Percentiles rank a stretch among this genome's conserved stretches.
These are phyloP conservation scores for Lutjanus argentimaculatus DNA, from an alignment of 2,797 vertebrate genomes.

Conservation along the genomic window DNA sequence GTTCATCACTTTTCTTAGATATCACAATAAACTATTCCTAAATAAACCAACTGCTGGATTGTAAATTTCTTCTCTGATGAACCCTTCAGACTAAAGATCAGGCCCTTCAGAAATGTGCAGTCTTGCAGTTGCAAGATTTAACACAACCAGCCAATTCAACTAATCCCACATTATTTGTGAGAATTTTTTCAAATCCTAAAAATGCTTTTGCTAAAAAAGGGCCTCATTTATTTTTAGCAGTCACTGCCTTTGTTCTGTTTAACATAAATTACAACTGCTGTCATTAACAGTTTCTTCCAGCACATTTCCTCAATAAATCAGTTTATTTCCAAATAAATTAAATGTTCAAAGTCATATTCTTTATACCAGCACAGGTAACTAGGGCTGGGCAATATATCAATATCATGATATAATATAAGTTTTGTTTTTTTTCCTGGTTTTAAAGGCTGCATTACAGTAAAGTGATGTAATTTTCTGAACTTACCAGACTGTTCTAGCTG, in stretches of 20 bases:
- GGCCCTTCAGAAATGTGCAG: background rate
- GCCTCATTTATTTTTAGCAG: background rate
- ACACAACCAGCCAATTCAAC: background rate
- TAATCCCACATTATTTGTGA: background rate
- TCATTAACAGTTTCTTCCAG: no score
- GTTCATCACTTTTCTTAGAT: background rate
- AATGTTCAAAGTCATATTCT: background rate
- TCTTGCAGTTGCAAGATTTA: background rate
- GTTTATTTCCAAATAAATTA: constrained; percentile 5
- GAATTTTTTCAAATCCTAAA: background rate
- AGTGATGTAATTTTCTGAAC: no score
- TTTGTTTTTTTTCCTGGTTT: no score
- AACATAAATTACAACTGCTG: background rate
- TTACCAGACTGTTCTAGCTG: no score
- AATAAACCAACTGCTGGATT: no score
- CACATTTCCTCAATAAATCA: background rate
- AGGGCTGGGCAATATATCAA: no score
- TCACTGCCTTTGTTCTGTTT: constrained; percentile 5
- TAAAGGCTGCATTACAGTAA: no score
- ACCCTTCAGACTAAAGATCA: background rate
- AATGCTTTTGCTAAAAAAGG: background rate
- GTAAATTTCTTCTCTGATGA: background rate
- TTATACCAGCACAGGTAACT: background rate
- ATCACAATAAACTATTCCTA: no score
- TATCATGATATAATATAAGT: no score